Conservation (phyloP, 2,888 invertebrate species). For the Fragum fragum region DNA sequence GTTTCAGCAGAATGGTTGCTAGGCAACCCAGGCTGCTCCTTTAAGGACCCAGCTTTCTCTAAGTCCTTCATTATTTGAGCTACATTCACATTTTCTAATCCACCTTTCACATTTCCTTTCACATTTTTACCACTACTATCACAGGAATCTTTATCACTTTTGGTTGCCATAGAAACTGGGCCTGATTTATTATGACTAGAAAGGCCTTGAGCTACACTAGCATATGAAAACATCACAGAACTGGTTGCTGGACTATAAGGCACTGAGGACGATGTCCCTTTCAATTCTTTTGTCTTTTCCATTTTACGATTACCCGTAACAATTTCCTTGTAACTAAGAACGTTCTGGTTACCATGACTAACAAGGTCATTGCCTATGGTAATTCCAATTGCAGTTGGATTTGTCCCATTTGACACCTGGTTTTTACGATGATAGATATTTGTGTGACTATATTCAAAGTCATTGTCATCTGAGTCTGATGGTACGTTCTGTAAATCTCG, state of each 20-base stretch:
- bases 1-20: slow-evolving; percentile 9
- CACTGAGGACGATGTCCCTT: slow-evolving; percentile 11
- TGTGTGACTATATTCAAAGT: background rate
- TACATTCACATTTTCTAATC: slow-evolving; percentile 49
- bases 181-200: slow-evolving; percentile 62
- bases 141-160: slow-evolving; percentile 52
- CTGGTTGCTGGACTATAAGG: slow-evolving; percentile 28
- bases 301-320: slow-evolving; percentile 23
- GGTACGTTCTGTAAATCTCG: background rate
- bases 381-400: slow-evolving; percentile 42
- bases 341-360: slow-evolving; percentile 8
- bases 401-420: slow-evolving; percentile 74
- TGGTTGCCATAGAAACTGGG: slow-evolving; percentile 20
- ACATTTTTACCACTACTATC: slow-evolving; percentile 53
- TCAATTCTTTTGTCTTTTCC: background rate
- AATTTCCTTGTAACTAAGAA: slow-evolving; percentile 22
- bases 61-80: slow-evolving; percentile 61
- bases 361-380: background rate
- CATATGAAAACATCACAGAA: slow-evolving; percentile 62
- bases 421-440: slow-evolving; percentile 73
- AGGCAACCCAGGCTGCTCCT: background rate
- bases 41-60: slow-evolving; percentile 51
- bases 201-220: slow-evolving; percentile 71
- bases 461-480: slow-evolving; percentile 21
- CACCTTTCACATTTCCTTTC: slow-evolving; percentile 37